Percentiles rank a stretch among this genome's conserved stretches.
Conservation (phyloP, 2,888 invertebrate species). For the Scaptomyza flava region DNA sequence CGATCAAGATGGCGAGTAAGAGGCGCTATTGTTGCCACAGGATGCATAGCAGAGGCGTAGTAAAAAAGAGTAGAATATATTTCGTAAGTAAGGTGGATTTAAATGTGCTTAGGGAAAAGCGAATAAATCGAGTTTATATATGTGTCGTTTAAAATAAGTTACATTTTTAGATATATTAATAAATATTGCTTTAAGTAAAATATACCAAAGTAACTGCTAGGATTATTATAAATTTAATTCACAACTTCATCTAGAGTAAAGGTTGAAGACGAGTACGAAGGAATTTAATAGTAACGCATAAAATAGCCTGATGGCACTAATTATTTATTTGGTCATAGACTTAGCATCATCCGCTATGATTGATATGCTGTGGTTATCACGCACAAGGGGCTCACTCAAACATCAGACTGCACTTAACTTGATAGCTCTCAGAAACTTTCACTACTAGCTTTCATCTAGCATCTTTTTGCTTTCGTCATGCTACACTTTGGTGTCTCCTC, state of each 20-base stretch:
- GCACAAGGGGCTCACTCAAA: constrained; percentile 4
- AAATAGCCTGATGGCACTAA: constrained; percentile 8
- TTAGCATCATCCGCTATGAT: constrained; percentile 30
- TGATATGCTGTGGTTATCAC: constrained; percentile 20
- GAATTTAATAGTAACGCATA: neutral
- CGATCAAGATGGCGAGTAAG: constrained; percentile 30
- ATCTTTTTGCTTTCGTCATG: constrained; percentile 1
- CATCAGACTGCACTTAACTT: constrained; percentile 41
- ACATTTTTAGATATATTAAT: no score
- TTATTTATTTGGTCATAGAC: constrained; percentile 15
- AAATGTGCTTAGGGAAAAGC: neutral
- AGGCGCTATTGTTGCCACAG: constrained; percentile 13
- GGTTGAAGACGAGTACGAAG: neutral
- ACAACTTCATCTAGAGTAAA: no score
- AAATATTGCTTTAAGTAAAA: no score
- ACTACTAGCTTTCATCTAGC: constrained; percentile 9
- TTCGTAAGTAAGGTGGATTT: neutral
- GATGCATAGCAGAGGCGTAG: constrained; percentile 6
- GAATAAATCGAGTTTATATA: neutral
- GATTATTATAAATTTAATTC: no score
- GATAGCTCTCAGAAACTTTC: constrained; percentile 34
- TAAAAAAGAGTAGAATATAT: neutral
- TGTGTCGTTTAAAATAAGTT: no score
- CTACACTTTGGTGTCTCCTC: constrained; percentile 10
- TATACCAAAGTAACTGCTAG: no score